Evolutionary conservation across 2,113 vertebrate genomes (phyloP).

Genomic region (Paracanthobrama guichenoti): DNA sequence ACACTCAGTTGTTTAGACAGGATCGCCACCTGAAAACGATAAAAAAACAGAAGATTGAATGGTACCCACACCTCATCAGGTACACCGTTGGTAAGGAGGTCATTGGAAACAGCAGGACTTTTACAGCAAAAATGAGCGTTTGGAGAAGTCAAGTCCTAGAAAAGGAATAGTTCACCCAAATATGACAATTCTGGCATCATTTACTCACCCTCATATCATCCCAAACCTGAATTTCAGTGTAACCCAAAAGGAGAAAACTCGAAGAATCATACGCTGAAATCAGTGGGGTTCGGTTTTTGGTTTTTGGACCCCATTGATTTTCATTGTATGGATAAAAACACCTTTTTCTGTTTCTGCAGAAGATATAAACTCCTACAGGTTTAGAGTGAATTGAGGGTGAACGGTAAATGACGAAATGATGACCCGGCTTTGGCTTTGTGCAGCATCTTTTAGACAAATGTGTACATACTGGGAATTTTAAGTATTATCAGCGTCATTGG

Average conservation of each 20-base stretch:
- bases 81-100: constrained; percentile 47
- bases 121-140: neutral
- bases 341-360: too few species aligned
- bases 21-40: constrained; percentile 23
- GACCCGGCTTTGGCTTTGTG: neutral
- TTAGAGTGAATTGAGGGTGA: neutral
- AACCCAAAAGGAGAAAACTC: neutral
- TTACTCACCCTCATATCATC: neutral
- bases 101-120: constrained; percentile 19
- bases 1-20: constrained; percentile 18
- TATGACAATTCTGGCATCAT: neutral
- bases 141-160: neutral
- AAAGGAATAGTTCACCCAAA: neutral
- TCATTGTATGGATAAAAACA: neutral
- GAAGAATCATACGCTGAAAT: neutral
- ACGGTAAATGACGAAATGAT: neutral
- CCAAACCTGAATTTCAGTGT: neutral
- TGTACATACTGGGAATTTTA: constrained; percentile 12
- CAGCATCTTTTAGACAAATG: neutral
- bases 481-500: constrained; percentile 15
- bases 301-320: neutral
- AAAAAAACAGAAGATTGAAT: constrained; percentile 66
- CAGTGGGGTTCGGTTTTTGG: neutral
- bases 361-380: neutral
- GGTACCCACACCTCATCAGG: constrained; percentile 74